These are phyloP conservation scores for Zonotrichia leucophrys DNA, from an alignment of 2,113 vertebrate species.

Conservation along the genomic window DNA sequence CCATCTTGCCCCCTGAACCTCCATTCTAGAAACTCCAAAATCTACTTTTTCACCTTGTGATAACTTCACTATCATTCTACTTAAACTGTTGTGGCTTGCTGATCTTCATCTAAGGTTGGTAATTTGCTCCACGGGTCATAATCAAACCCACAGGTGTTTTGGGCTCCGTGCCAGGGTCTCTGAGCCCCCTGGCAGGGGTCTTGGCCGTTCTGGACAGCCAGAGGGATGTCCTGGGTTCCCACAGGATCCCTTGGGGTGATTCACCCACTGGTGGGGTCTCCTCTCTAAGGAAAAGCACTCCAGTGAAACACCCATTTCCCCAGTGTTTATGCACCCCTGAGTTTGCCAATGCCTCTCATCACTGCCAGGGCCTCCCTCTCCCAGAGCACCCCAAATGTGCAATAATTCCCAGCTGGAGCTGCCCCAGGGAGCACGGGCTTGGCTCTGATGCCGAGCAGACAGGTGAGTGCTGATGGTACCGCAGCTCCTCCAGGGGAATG, in stretches of 20 bases:
- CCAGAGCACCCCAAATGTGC: not conserved
- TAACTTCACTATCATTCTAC: no score
- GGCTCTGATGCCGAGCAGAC: not conserved
- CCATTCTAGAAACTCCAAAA: no score
- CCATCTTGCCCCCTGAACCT: no score
- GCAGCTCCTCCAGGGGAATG: not conserved
- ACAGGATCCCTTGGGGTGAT: not conserved
- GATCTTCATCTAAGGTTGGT: no score
- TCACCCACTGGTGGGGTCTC: accelerated
- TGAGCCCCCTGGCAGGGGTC: no score
- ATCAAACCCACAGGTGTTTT: no score
- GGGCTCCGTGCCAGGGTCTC: no score
- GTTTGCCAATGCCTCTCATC: not conserved
- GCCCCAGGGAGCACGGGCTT: not conserved
- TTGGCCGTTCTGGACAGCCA: no score
- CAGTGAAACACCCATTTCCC: not conserved
- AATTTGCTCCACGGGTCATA: no score
- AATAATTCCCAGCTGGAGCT: not conserved
- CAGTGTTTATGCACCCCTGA: not conserved
- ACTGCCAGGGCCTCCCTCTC: not conserved
- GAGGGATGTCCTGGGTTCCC: no score
- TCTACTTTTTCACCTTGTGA: no score
- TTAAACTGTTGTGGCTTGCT: no score
- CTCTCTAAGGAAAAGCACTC: not conserved
- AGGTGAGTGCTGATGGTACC: constrained; percentile 8